These are phyloP conservation scores for Amblyjoppa proteus DNA, from an alignment of 2,888 invertebrate genomes.

Conservation along the genomic window DNA sequence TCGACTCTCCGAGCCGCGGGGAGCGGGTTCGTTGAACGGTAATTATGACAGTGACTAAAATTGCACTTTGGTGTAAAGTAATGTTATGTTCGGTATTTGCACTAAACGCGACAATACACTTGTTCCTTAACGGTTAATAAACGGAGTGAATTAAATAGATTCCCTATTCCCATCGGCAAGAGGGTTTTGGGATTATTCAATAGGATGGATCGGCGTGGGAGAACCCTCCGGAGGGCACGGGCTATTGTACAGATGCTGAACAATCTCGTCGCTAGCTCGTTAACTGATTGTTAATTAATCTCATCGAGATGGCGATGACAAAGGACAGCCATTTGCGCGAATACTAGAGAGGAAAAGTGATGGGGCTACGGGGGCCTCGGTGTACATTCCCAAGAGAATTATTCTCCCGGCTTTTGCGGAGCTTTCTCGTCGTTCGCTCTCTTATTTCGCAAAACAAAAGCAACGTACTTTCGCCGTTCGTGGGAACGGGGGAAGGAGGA, in stretches of 20 bases:
- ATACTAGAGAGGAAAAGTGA: conserved; percentile 15
- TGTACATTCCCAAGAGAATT: conserved; percentile 64
- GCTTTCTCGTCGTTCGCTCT: conserved; percentile 30
- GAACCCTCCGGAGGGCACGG: conserved; percentile 14
- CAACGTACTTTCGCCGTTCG: conserved; percentile 61
- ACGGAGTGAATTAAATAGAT: neutral
- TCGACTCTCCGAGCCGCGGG: neutral
- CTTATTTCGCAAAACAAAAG: conserved; percentile 65
- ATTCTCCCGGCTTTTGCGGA: conserved; percentile 50
- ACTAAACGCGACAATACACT: neutral
- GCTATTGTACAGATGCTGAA: conserved; percentile 45
- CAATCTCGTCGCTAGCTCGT: conserved; percentile 50
- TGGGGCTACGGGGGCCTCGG: conserved; percentile 28
- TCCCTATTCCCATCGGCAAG: neutral
- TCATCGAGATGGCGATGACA: conserved; percentile 40
- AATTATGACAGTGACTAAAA: neutral
- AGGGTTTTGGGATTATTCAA: conserved; percentile 46
- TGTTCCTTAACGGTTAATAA: neutral
- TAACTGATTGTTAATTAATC: conserved; percentile 67
- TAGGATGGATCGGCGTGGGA: conserved; percentile 32
- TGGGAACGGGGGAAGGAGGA: conserved; percentile 8
- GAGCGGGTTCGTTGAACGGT: neutral
- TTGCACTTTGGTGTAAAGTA: neutral
- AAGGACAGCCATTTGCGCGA: conserved; percentile 13
- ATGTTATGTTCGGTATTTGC: neutral